Evolutionary conservation across 2,888 invertebrate species (phyloP), one percentile per base, ranked within the genome.

Genomic region (Pterostichus madidus): DNA sequence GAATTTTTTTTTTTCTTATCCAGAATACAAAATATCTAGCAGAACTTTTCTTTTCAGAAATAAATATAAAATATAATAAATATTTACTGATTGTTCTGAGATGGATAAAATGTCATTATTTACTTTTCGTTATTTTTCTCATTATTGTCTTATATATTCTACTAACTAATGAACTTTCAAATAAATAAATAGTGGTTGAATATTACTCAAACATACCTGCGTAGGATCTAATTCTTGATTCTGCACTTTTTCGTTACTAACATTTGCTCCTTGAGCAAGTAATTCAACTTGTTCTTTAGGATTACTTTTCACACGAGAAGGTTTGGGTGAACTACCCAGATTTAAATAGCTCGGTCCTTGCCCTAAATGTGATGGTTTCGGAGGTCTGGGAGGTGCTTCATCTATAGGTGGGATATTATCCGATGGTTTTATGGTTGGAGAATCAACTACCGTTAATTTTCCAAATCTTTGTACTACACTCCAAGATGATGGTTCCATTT

Each of bases 351-450:
- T 91, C 80, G 91, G 91, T 49, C 90, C 89, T 76, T 89, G 88
- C 85, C 90, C 90, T 88, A 92, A 89, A 84, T 92, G 91, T 39
- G 93, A 91, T 0, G 95, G 95, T 89, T 96, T 96, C 0, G 96
- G 95, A 5, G 96, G 95, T 79, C 95, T 91, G 4, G 95, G 95
- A 6, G 95, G 95, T 1, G 94, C 93, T 8, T 85, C 84, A 77
- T 85, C 59, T 91, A 91, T 5, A 91, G 86, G 71, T 88, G 87
- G 11, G 86, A 86, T 24, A 86, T 84, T 52, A 87, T 80, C 76
- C 5, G 71, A 78, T 78, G 59, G 73, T 77, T 84, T 56, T 17
- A 61, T 68, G 46, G 31, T 39, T 73, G 84, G 81, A 11, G 80
- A 44, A 61, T 84, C 84, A 7, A 56, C 61, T 15, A 82, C 71